Percentiles rank a stretch among this genome's conserved stretches.
Conservation (phyloP, 2,797 vertebrate species). For the Ambastaia sidthimunki region DNA sequence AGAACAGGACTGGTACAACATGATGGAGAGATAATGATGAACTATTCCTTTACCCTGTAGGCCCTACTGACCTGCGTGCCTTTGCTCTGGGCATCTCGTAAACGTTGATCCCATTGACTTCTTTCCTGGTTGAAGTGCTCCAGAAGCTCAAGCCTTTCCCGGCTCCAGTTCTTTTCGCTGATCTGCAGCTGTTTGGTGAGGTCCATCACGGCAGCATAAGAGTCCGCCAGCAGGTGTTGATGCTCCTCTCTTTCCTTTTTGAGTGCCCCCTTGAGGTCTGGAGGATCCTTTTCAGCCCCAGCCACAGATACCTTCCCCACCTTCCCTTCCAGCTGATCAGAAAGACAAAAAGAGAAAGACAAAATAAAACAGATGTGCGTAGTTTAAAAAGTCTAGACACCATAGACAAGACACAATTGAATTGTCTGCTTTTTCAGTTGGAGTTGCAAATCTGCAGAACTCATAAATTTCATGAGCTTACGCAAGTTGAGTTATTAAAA, state of each 20-base stretch:
- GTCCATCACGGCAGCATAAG: conserved; percentile 96
- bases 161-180: conserved; percentile 93
- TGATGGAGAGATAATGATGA: no score
- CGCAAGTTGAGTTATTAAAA: conserved; percentile 56
- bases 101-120: conserved; percentile 89
- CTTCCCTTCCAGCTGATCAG: conserved; percentile 87
- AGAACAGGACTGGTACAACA: no score
- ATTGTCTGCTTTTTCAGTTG: conserved; percentile 31
- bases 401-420: no score
- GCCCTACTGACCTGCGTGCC: conserved; percentile 80
- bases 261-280: conserved; percentile 88
- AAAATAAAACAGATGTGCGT: not conserved
- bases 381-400: no score
- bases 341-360: no score
- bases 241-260: conserved; percentile 94
- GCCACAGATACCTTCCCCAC: conserved; percentile 78
- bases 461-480: conserved; percentile 35
- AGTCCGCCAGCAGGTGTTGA: conserved; percentile 94
- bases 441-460: conserved; percentile 24
- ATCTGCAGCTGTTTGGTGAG: conserved; percentile 96
- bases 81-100: conserved; percentile 86
- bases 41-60: no score
- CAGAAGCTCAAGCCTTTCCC: conserved; percentile 93
- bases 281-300: conserved; percentile 81
- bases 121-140: conserved; percentile 90